Evolutionary conservation across 1,140 invertebrate genomes (phyloP).

Genomic region (Theocolax elegans): DNA sequence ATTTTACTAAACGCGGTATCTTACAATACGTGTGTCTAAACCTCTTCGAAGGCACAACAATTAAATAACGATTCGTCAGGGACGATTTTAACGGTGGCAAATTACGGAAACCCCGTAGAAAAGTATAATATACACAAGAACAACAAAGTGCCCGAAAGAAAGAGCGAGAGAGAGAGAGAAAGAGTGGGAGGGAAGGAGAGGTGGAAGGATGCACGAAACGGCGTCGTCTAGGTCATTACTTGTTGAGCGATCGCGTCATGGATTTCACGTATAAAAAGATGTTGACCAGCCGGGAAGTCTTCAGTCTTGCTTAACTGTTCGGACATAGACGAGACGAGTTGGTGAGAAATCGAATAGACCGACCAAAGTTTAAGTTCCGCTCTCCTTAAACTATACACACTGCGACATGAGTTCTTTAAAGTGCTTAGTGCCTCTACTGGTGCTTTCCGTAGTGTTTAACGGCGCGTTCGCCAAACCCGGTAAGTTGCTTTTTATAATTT

Average conservation of each 20-base stretch:
- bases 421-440: constrained; percentile 53
- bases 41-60: too few species aligned
- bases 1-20: too few species aligned
- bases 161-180: neutral
- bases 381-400: too few species aligned
- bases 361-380: too few species aligned
- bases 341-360: neutral
- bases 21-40: too few species aligned
- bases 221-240: constrained; percentile 27
- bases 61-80: too few species aligned
- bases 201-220: neutral
- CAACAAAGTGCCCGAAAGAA: neutral
- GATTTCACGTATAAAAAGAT: constrained; percentile 41
- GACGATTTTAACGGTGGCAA: too few species aligned
- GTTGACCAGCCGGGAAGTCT: constrained; percentile 6
- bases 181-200: neutral
- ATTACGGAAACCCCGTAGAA: too few species aligned
- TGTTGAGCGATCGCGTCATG: constrained; percentile 17
- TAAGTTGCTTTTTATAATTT: too few species aligned
- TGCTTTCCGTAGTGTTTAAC: constrained; percentile 45
- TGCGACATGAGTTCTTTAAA: constrained; percentile 46
- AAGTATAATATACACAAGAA: too few species aligned
- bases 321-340: neutral
- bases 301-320: constrained; percentile 36
- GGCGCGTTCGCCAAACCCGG: constrained; percentile 47